These are phyloP conservation scores for Gorsachius magnificus DNA, from an alignment of 2,797 vertebrate species.

Conservation along the genomic window DNA sequence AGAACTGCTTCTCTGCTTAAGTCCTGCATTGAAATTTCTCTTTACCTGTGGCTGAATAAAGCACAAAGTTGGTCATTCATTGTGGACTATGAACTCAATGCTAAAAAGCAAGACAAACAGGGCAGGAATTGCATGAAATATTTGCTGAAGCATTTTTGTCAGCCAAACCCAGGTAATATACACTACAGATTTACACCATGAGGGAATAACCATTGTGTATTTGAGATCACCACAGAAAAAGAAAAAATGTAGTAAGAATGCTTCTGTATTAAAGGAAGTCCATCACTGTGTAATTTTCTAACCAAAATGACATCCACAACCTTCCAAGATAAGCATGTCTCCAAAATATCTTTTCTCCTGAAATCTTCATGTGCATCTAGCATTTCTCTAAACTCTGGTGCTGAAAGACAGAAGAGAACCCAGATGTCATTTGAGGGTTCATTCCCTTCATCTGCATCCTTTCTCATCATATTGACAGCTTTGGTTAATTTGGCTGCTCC, in stretches of 20 bases:
- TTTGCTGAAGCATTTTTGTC: slow-evolving; percentile 8
- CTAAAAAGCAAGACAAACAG: slow-evolving; percentile 24
- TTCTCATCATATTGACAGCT: neutral
- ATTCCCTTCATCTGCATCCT: neutral
- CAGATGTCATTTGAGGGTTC: neutral
- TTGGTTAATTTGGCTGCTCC: neutral
- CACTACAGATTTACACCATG: slow-evolving; percentile 15
- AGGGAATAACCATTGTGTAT: neutral
- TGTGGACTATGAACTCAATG: neutral
- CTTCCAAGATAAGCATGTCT: neutral
- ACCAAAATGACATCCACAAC: neutral
- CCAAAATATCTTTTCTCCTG: neutral
- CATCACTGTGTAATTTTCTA: neutral
- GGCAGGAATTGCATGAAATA: neutral
- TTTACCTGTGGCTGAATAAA: neutral
- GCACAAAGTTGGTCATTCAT: neutral
- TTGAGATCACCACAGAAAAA: neutral
- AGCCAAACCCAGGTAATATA: slow-evolving; percentile 8
- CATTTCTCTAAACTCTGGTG: neutral
- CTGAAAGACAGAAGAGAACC: neutral
- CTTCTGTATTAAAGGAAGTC: neutral
- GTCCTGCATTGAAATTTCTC: neutral
- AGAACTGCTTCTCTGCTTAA: slow-evolving; percentile 19
- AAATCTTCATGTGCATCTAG: neutral
- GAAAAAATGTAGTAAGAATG: neutral